Evolutionary conservation across 1,140 invertebrate species (phyloP), one percentile per base, ranked within the genome.

Genomic region (Listronotus bonariensis): DNA sequence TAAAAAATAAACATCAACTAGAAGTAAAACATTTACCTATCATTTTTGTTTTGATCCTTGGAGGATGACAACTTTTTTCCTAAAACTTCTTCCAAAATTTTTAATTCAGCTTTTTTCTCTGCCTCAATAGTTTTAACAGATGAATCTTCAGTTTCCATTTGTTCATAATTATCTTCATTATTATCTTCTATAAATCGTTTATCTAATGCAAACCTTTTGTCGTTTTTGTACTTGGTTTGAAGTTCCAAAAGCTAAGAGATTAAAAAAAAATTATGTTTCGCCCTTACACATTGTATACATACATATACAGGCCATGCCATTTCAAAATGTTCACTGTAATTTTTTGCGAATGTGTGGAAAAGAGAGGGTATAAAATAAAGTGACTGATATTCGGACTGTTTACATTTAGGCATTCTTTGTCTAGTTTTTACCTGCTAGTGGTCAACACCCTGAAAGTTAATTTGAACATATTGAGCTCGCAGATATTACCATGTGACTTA

Each of bases 181-280:
- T 81, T 70, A 55, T 82, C 74, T 57, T 86, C 83, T 49, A 82
- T 69, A 72, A 87, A 87, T 63, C 84, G 80, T 71, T 84, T 74
- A 76, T 87, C 84, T 69, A 87, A 74, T 34, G 71, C 76, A 75
- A 87, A 87, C 71, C 85, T 76, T 74, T 82, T 80, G 72, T 87
- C 86, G 74, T 83, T 82, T 73, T 85, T 84, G 69, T 81, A 82
- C 68, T 76, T 81, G 48, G 81, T 80, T 80, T 84, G 82, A 65
- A 84, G 79, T 74, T 83, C 80, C 74, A 84, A 76, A 71, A 84
- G 77, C 82, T 84, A 58, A 59, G 71, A 72, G 52, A 42, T 48
- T 59, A 43, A 17, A 17, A 2, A 40, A 14, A 26, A 26, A 3
- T 26, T 5, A 26, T 26, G 20, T n/a, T n/a, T n/a, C n/a, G n/a